Conservation (phyloP, 2,888 invertebrate species). For the Mesorhabditis belari region DNA sequence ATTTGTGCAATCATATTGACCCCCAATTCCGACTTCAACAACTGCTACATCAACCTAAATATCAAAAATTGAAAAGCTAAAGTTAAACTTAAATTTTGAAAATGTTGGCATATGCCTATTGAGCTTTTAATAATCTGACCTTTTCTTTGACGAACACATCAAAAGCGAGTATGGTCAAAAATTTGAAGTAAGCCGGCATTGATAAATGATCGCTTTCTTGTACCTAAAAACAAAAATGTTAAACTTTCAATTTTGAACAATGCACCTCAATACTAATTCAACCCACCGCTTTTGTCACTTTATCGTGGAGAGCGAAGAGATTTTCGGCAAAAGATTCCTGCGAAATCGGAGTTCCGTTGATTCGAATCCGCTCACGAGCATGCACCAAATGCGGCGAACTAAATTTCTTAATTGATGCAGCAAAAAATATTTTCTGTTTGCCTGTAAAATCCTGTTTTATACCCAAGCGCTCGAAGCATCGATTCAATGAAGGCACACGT, state of each 20-base stretch:
- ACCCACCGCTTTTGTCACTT: slow-evolving; percentile 56
- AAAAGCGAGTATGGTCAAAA: slow-evolving; percentile 83
- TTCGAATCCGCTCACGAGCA: slow-evolving; percentile 80
- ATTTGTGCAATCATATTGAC: slow-evolving; percentile 87
- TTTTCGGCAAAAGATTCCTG: slow-evolving; percentile 69
- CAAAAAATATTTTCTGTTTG: slow-evolving; percentile 20
- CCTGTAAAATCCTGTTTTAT: slow-evolving; percentile 79
- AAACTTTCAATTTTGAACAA: slow-evolving; percentile 26
- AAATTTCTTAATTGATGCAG: slow-evolving; percentile 8
- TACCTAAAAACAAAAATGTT: slow-evolving; percentile 6
- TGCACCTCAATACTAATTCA: background rate
- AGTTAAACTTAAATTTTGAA: slow-evolving; percentile 57
- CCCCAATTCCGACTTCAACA: slow-evolving; percentile 94
- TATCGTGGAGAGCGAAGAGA: slow-evolving; percentile 71
- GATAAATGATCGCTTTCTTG: slow-evolving; percentile 14
- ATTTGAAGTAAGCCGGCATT: slow-evolving; percentile 74
- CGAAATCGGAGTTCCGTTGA: slow-evolving; percentile 74
- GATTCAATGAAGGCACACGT: slow-evolving; percentile 87
- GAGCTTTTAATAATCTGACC: slow-evolving; percentile 16
- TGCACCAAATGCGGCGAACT: slow-evolving; percentile 90
- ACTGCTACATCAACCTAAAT: slow-evolving; percentile 75
- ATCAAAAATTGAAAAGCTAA: too few species aligned
- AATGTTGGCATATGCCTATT: background rate
- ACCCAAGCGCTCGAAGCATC: slow-evolving; percentile 75
- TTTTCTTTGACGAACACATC: slow-evolving; percentile 74